Conservation (phyloP, 2,797 vertebrate species). For the Megalops cyprinoides region DNA sequence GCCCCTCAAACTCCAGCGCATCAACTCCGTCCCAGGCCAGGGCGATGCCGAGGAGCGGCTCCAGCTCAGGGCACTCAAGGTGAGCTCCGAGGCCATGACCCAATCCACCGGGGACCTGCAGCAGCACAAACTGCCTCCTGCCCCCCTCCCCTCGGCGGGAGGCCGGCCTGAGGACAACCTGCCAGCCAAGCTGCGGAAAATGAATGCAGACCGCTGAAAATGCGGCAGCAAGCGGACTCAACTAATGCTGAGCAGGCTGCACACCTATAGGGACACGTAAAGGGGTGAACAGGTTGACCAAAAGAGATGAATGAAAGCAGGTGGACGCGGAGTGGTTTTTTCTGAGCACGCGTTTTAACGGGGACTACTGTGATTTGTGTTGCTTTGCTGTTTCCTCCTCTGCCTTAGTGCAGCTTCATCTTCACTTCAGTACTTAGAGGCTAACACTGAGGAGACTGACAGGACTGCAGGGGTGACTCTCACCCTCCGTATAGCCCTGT, state of each 20-base stretch:
- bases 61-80: constrained; percentile 76
- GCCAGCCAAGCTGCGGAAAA: constrained; percentile 65
- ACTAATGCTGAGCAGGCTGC: not conserved
- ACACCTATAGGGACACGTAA: constrained; percentile 25
- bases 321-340: constrained; percentile 27
- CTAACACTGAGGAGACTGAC: not conserved
- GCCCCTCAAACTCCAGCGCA: constrained; percentile 78
- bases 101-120: constrained; percentile 76
- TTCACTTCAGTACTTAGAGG: constrained; percentile 20
- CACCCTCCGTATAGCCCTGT: not conserved
- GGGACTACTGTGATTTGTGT: constrained; percentile 63
- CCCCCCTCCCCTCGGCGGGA: constrained; percentile 50
- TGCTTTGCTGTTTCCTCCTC: constrained; percentile 42
- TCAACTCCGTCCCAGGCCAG: constrained; percentile 68
- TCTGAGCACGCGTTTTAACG: constrained; percentile 54
- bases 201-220: constrained; percentile 61
- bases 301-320: not conserved
- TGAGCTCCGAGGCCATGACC: constrained; percentile 78
- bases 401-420: constrained; percentile 21
- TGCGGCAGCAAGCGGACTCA: not conserved
- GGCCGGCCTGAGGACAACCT: constrained; percentile 64
- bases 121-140: constrained; percentile 60
- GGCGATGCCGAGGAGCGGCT: constrained; percentile 65
- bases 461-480: not conserved
- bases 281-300: not conserved